phyloP scores from a whole-genome alignment of 2,888 invertebrate species.

The Gari tellinella region DNA sequence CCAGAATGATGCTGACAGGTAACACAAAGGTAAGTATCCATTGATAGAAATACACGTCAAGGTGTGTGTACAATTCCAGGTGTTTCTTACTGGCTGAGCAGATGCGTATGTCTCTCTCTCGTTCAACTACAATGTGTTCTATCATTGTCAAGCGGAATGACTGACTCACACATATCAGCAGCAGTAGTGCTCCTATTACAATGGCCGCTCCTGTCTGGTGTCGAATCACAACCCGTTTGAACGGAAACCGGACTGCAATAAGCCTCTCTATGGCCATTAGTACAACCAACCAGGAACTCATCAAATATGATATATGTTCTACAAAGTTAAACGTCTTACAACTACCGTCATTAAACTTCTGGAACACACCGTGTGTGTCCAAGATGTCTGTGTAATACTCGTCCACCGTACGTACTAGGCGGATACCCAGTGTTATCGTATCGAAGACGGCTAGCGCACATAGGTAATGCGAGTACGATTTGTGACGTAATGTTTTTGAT shows the following conservation, averaged over 20 bases:
- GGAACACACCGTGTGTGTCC: constrained; percentile 49
- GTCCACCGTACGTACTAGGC: constrained; percentile 64
- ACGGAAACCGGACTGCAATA: constrained; percentile 80
- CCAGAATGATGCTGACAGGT: constrained; percentile 74
- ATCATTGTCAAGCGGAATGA: constrained; percentile 76
- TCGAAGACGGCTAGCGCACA: constrained; percentile 80
- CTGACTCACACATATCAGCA: constrained; percentile 75
- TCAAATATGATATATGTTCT: constrained; percentile 77
- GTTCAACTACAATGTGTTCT: constrained; percentile 32
- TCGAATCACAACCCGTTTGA: constrained; percentile 74
- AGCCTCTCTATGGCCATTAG: constrained; percentile 80
- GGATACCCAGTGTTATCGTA: constrained; percentile 73
- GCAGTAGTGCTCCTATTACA: constrained; percentile 71
- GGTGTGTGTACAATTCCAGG: constrained; percentile 60
- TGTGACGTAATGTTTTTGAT: constrained; percentile 73
- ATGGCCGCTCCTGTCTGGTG: constrained; percentile 75
- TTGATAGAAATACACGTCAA: constrained; percentile 73
- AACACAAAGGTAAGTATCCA: constrained; percentile 74
- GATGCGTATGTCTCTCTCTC: constrained; percentile 6
- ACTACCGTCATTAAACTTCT: constrained; percentile 64
- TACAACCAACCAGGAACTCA: constrained; percentile 82
- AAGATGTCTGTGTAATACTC: constrained; percentile 50
- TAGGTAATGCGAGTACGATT: constrained; percentile 82
- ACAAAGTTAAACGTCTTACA: constrained; percentile 79
- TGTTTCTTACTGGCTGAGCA: constrained; percentile 64